Base-by-base conservation (phyloP, 1,140 invertebrate genomes). In the Drosophila carrolli region DNA sequence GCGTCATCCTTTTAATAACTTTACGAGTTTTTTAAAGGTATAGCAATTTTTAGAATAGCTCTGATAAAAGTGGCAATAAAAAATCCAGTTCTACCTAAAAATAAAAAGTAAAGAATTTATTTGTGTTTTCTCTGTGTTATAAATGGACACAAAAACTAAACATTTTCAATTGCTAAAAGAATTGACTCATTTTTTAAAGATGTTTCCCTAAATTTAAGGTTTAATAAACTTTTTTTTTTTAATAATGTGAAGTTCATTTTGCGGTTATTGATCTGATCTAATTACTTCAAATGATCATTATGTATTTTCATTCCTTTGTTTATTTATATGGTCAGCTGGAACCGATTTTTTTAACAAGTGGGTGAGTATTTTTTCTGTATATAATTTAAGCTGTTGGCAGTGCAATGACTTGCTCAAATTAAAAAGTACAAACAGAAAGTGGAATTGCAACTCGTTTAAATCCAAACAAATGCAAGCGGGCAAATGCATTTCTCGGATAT, bases 341-440 rank as follows among this genome's bases (percentile, higher is more conserved):
- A 43, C 13, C 51, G 14, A 7, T n/a, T 57, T 40, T 60, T 23
- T 23, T 4, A 54, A 37, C 67, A 71, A 35, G 54, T 50, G 14
- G 27, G n/a, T 13, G 55, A 48, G 19, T 19, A 41, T 37, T 27
- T 37, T 40, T 16, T 44, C 16, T 27, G n/a, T 41, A 19, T 23
- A 29, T 27, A n/a, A 29, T 19, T 16, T 72, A 46, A 40, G 43
- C 19, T 14, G 27, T 35, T 14, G 35, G 14, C 29, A 62, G 71
- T 63, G 50, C 71, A 74, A 54, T 53, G 68, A 73, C 68, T 51
- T 47, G 43, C 65, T 35, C 13, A 44, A 37, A 53, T 66, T 48
- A n/a, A 35, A 53, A 44, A 23, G 68, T 57, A 32, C 38, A 51
- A 55, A 61, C 48, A 62, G 72, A 40, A 55, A 38, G 27, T 27